phyloP scores from a whole-genome alignment of 2,888 invertebrate species.

The Ormyrus rosae region DNA sequence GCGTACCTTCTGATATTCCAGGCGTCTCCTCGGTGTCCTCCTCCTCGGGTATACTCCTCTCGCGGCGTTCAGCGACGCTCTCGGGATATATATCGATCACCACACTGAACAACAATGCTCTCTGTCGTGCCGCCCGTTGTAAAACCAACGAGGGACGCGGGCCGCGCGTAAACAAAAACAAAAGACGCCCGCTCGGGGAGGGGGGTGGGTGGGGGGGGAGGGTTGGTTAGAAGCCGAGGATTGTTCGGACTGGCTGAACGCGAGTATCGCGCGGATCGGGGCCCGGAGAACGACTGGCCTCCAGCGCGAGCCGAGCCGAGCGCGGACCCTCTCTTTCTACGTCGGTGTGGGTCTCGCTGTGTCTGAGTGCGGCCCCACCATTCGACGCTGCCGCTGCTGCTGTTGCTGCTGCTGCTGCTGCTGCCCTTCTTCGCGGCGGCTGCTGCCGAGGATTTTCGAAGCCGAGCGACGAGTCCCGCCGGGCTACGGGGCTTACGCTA shows the following conservation, averaged over 20 bases:
- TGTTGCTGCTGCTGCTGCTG: not conserved
- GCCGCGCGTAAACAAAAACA: slow-evolving; percentile 2
- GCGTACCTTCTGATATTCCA: not conserved
- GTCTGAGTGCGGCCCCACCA: no score
- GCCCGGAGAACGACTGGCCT: slow-evolving; percentile 72
- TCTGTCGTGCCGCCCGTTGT: not conserved
- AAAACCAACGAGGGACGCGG: no score
- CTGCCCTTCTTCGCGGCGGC: not conserved
- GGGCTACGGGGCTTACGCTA: no score
- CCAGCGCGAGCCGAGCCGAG: slow-evolving; percentile 46
- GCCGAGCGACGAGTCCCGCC: no score
- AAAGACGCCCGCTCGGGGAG: not conserved
- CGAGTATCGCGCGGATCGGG: slow-evolving; percentile 67
- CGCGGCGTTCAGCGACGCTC: no score
- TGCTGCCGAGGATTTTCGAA: no score
- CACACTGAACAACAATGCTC: not conserved
- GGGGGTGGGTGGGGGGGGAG: not conserved
- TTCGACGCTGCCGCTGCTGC: not conserved
- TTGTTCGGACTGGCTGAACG: slow-evolving; percentile 4
- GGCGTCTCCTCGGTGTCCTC: no score
- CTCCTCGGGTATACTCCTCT: no score
- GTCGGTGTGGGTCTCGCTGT: no score
- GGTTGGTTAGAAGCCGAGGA: not conserved
- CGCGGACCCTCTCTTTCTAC: not conserved
- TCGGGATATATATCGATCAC: not conserved